Evolutionary conservation across 2,888 invertebrate genomes (phyloP), one percentile per base, ranked within the genome.

Genomic region (Tolmerus cingulatus): DNA sequence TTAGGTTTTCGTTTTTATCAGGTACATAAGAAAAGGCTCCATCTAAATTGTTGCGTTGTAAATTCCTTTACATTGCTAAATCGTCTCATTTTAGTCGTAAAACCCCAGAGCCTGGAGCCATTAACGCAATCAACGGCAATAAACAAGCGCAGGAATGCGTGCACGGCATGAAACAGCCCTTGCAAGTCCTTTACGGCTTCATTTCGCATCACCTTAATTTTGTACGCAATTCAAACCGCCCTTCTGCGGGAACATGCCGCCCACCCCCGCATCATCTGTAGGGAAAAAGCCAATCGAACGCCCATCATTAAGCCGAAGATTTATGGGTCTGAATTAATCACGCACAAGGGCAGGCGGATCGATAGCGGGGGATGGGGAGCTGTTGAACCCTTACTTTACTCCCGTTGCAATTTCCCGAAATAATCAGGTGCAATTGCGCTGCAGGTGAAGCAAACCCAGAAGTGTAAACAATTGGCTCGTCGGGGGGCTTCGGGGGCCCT

Each of bases 391-490:
- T 19, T 12, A 19, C 57, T 23, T 57, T 9, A 23, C 8, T 57
- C 34, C 34, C 66, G 27, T 23, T 12, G 23, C 66, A 66, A 34
- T 37, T 77, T 77, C 30, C 77, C 40, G 40, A 37, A 37, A 37
- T 37, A 77, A 77, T 77, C 37, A 77, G 37, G 37, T 37, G 77
- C 40, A 77, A 77, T 77, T 77, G 34, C 76, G 76, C 8, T 77
- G 77, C 37, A 77, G 34, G 37, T 77, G 77, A 23, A 77, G 37
- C 19, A 23, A n/a, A n/a, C 40, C 77, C 40, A n/a, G 37, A 77
- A 40, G 40, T 40, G 77, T 77, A 77, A 77, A 77, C 77, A 77
- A 37, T 77, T 77, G 77, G 77, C 77, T 7, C 77, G 34, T 77
- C 27, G 66, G 27, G 9, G 23, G 27, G 23, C 19, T 27, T 23